Evolutionary conservation across 37 sponge, comb jelly and placozoan genomes (phyloP), one percentile per base, ranked within the genome.

Genomic region (Spongilla lacustris): DNA sequence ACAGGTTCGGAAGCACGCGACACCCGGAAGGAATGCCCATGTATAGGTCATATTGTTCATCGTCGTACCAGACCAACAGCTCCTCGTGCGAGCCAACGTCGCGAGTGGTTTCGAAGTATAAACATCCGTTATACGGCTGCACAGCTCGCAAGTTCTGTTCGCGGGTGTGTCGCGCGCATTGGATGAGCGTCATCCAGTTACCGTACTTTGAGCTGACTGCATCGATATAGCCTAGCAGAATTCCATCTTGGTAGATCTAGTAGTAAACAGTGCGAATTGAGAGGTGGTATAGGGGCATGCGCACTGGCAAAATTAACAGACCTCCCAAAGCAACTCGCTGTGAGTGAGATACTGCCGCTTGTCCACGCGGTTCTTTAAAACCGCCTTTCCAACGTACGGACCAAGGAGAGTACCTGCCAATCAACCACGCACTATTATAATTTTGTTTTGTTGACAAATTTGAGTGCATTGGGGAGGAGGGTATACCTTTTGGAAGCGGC

Each of bases 61-160:
- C 75, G 37, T 92, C 94, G 66, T 94, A 97, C 97, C 97, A 97
- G 28, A 97, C 91, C 78, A 97, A 84, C 82, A 97, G 75, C 76
- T 97, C 97, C 74, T 97, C 91, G 23, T 91, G 91, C 6, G 36
- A 35, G 0, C 23, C 11, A 9, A 95, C 83, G 69, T 92, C 78
- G 29, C 87, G 77, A 5, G 85, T 88, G 24, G 91, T 84, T 24
- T 76, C 78, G 85, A 86, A 97, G 87, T 86, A 97, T 38, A 97
- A 29, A 28, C 88, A 74, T 21, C 81, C 74, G 13, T 81, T 75
- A 73, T 87, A 80, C 11, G 58, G 58, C 81, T 94, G 97, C 23
- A 88, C 73, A 5, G 89, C 82, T 26, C 80, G 81, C 36, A 97
- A 67, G 77, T 94, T 97, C 76, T 92, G 94, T 36, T 97, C 92